Evolutionary conservation across 1,140 invertebrate genomes (phyloP).

Genomic region (Drosophila auraria): DNA sequence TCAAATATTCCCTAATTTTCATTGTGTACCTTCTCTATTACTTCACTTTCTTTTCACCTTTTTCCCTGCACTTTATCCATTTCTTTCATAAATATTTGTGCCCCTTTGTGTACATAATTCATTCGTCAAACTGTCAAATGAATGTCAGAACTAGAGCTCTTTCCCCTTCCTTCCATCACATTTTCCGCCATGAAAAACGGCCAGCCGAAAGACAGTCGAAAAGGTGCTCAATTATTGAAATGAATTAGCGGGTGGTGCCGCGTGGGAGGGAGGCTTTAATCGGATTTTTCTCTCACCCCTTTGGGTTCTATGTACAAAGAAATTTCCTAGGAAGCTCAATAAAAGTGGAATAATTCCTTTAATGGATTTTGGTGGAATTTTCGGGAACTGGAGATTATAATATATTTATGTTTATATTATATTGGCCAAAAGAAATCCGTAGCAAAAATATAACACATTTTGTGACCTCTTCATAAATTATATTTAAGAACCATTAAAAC

Average conservation of each 20-base stretch:
- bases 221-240: slow-evolving; percentile 61
- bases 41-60: slow-evolving; percentile 6
- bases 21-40: slow-evolving; percentile 4
- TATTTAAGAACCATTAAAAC: not conserved
- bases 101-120: slow-evolving; percentile 54
- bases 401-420: too few species aligned
- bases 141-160: slow-evolving; percentile 54
- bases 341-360: not conserved
- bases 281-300: slow-evolving; percentile 16
- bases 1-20: too few species aligned
- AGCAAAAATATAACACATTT: not conserved
- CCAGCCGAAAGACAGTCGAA: slow-evolving; percentile 24
- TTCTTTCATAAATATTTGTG: slow-evolving; percentile 50
- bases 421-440: not conserved
- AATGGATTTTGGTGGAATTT: not conserved
- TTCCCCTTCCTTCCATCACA: not conserved
- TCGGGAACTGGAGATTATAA: not conserved
- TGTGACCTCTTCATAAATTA: not conserved
- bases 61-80: slow-evolving; percentile 19
- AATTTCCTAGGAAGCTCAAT: slow-evolving; percentile 6
- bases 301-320: slow-evolving; percentile 7
- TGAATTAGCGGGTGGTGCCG: slow-evolving; percentile 44
- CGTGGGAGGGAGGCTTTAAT: slow-evolving; percentile 16
- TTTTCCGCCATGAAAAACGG: slow-evolving; percentile 11
- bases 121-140: slow-evolving; percentile 69